Percentiles rank a stretch among this genome's conserved stretches.
These are phyloP conservation scores for Allobates femoralis DNA, from an alignment of 2,797 vertebrate genomes.

Conservation along the genomic window DNA sequence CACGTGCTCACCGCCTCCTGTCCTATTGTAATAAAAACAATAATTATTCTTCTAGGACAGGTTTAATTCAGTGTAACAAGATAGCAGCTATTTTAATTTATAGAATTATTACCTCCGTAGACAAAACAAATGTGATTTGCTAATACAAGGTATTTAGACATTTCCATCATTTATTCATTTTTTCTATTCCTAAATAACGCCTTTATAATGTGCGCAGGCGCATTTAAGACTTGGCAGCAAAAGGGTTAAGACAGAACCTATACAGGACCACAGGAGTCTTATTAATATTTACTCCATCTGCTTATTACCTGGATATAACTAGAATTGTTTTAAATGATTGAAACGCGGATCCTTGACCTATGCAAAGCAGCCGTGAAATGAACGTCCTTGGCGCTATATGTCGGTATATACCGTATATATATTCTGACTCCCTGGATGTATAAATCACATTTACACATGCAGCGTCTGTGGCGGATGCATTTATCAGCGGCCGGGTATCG, in stretches of 20 bases:
- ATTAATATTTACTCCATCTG: constrained; percentile 34
- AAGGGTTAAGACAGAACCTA: neutral
- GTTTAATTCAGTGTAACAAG: too few species aligned
- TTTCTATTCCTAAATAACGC: neutral
- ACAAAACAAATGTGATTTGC: too few species aligned
- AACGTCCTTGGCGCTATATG: constrained; percentile 8
- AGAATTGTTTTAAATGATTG: constrained; percentile 20
- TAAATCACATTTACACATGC: constrained; percentile 44
- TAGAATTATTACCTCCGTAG: too few species aligned
- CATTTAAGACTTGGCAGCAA: neutral
- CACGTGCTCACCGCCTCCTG: too few species aligned
- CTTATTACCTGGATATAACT: constrained; percentile 38
- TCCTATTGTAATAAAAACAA: too few species aligned
- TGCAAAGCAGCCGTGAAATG: constrained; percentile 42
- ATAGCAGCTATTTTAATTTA: too few species aligned
- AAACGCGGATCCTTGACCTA: constrained; percentile 28
- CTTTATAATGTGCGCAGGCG: too few species aligned
- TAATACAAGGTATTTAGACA: too few species aligned
- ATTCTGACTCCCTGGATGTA: constrained; percentile 24
- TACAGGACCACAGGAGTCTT: neutral
- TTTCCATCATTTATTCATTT: too few species aligned
- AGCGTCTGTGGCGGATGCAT: constrained; percentile 10
- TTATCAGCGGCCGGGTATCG: constrained; percentile 21
- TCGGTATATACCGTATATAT: too few species aligned
- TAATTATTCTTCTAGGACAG: too few species aligned